phyloP scores from a whole-genome alignment of 1,140 invertebrate genomes.

The Dinoponera quadriceps region DNA sequence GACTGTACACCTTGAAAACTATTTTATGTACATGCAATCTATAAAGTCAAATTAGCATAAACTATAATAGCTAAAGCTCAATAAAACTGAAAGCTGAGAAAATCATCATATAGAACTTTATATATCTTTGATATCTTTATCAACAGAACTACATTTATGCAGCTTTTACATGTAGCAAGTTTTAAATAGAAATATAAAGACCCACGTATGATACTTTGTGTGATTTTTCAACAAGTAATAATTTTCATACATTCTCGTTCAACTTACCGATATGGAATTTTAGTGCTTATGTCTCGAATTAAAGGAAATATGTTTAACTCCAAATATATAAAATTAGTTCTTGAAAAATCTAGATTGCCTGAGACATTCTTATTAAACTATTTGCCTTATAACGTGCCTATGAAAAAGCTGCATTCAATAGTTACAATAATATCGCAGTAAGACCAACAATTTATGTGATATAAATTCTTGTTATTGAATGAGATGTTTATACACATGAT shows the following conservation, averaged over 20 bases:
- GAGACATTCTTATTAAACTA: conserved; percentile 41
- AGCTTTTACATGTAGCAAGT: conserved; percentile 65
- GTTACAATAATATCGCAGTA: conserved; percentile 31
- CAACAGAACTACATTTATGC: conserved; percentile 47
- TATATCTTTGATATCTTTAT: conserved; percentile 24
- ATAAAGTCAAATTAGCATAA: background rate
- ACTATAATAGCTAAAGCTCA: background rate
- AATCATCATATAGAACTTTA: conserved; percentile 21
- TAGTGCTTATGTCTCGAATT: background rate
- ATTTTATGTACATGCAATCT: conserved; percentile 16
- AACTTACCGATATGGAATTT: conserved; percentile 4
- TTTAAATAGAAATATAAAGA: conserved; percentile 27
- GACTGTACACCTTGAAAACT: conserved; percentile 27
- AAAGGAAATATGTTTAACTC: background rate
- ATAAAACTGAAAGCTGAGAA: conserved; percentile 36
- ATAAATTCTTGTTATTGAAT: conserved; percentile 61
- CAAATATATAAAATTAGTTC: background rate
- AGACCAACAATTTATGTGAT: conserved; percentile 56
- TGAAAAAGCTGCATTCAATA: conserved; percentile 68
- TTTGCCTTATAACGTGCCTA: conserved; percentile 66
- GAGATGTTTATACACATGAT: conserved; percentile 45
- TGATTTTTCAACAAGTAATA: conserved; percentile 3
- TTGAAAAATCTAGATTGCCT: conserved; percentile 16
- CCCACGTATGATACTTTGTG: background rate
- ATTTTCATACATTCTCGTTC: conserved; percentile 15